Percentiles rank a stretch among this genome's conserved stretches.
phyloP scores from a whole-genome alignment of 2,113 vertebrate species.

The Rhinoptilus africanus region DNA sequence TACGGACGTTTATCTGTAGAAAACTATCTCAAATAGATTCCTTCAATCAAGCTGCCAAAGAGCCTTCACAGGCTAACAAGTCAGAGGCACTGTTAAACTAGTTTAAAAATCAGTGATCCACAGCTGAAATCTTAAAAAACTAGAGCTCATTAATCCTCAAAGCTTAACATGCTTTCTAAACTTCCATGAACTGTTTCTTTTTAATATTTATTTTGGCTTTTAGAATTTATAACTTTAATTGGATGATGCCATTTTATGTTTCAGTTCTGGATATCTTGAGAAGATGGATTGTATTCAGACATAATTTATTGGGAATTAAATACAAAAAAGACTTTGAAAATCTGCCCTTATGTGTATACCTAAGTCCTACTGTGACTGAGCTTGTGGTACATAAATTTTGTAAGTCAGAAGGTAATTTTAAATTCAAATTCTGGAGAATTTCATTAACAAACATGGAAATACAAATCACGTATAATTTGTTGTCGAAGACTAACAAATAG shows the following conservation, averaged over 20 bases:
- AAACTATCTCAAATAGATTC: background rate
- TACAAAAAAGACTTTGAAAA: background rate
- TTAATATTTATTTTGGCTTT: background rate
- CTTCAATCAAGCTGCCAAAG: background rate
- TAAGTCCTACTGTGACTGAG: background rate
- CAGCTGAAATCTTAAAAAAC: background rate
- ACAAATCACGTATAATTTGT: background rate
- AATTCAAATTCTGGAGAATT: background rate
- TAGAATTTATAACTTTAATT: background rate
- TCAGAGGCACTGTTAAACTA: background rate
- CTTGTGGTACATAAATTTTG: background rate
- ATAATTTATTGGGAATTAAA: background rate
- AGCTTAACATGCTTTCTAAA: background rate
- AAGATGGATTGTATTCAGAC: background rate
- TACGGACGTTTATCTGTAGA: background rate
- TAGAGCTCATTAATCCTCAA: background rate
- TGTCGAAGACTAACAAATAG: background rate
- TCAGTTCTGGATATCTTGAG: background rate
- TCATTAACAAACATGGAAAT: background rate
- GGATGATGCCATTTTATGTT: background rate
- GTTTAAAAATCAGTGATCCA: background rate
- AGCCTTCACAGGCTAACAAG: background rate
- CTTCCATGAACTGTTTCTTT: background rate
- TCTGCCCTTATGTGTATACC: fast-evolving
- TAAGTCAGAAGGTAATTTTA: background rate